Evolutionary conservation across 2,797 vertebrate genomes (phyloP).

Genomic region (Melanotaenia parkinsoni): DNA sequence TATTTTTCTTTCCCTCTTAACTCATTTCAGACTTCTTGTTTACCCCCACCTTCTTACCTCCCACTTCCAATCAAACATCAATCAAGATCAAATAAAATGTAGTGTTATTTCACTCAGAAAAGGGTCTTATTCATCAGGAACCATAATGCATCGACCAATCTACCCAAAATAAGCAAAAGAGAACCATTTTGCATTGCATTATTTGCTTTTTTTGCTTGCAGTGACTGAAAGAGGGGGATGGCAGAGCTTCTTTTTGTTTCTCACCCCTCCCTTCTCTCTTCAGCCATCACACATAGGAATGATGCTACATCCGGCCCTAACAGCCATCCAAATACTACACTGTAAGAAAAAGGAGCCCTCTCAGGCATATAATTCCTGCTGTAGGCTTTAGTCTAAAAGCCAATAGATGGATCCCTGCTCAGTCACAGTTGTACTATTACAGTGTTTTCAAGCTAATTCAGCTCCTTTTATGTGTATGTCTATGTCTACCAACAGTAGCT

Average conservation of each 20-base stretch:
- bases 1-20: constrained; percentile 6
- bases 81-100: constrained; percentile 61
- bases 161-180: constrained; percentile 7
- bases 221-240: constrained; percentile 30
- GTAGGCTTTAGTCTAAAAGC: constrained; percentile 27
- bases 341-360: constrained; percentile 43
- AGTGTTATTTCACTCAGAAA: constrained; percentile 48
- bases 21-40: constrained; percentile 34
- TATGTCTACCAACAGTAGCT: constrained; percentile 25
- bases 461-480: constrained; percentile 13
- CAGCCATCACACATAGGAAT: constrained; percentile 43
- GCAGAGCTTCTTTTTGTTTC: constrained; percentile 15
- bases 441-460: constrained; percentile 48
- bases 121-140: constrained; percentile 54
- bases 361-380: constrained; percentile 43
- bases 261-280: constrained; percentile 21
- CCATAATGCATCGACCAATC: not conserved
- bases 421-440: constrained; percentile 20
- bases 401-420: constrained; percentile 22
- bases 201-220: constrained; percentile 22
- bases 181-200: constrained; percentile 23
- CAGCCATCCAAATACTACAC: constrained; percentile 34
- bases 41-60: constrained; percentile 26
- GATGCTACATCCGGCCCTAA: constrained; percentile 30
- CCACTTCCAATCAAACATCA: constrained; percentile 30